Percentiles rank a stretch among this genome's conserved stretches.
These are phyloP conservation scores for Mylabris phalerata DNA, from an alignment of 1,140 invertebrate genomes.

Conservation along the genomic window DNA sequence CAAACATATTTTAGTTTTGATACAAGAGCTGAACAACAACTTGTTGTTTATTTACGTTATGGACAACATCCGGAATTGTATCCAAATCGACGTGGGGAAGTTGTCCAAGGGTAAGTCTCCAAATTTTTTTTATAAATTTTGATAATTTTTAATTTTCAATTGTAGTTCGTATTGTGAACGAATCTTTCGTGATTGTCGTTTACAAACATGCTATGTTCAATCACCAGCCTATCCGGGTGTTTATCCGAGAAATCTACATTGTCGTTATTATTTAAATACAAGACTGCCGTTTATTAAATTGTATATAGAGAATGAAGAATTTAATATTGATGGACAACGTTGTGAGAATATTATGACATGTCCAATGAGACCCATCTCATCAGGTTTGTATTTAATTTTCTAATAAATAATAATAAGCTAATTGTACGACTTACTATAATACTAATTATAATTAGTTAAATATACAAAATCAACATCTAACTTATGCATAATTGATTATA, in stretches of 20 bases:
- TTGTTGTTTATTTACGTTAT: conserved; percentile 79
- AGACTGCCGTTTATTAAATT: conserved; percentile 82
- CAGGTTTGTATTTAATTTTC: conserved; percentile 45
- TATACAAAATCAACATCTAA: conserved; percentile 15
- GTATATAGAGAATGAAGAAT: conserved; percentile 88
- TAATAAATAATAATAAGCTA: conserved; percentile 2
- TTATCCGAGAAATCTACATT: conserved; percentile 82
- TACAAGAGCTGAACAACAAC: conserved; percentile 77
- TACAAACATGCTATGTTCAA: conserved; percentile 89
- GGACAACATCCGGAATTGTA: conserved; percentile 89
- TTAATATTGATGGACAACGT: conserved; percentile 86
- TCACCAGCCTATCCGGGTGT: conserved; percentile 87
- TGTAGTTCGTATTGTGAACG: conserved; percentile 79
- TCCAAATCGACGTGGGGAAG: conserved; percentile 78
- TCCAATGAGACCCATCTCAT: conserved; percentile 82
- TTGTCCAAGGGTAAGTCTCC: conserved; percentile 58
- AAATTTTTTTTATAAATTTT: conserved; percentile 1
- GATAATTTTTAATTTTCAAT: conserved; percentile 22
- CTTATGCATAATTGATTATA: conserved; percentile 16
- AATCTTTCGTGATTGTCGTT: conserved; percentile 73
- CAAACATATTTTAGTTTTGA: conserved; percentile 77
- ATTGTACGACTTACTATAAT: not conserved
- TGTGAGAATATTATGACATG: conserved; percentile 94
- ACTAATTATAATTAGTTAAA: not conserved
- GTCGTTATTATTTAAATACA: conserved; percentile 82